These are phyloP conservation scores for Drosophila sordidula DNA, from an alignment of 2,888 invertebrate genomes.

Conservation along the genomic window DNA sequence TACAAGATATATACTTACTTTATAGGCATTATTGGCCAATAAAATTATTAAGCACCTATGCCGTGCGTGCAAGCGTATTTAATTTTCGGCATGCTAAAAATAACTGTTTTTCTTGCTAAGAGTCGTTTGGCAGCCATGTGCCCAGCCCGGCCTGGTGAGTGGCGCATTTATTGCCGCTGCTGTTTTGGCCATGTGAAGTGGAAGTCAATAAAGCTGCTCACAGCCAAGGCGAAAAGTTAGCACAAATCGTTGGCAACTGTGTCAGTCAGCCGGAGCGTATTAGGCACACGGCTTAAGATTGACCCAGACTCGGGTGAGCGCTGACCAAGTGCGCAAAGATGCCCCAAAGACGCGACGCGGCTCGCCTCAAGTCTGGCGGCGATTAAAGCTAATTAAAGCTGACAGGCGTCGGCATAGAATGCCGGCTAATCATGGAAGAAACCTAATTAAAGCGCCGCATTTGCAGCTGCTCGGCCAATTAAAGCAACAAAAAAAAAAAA, in stretches of 20 bases:
- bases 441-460: constrained; percentile 40
- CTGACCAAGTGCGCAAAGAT: constrained; percentile 29
- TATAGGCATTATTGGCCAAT: too few species aligned
- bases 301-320: constrained; percentile 49
- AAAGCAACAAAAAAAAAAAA: constrained; percentile 23
- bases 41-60: too few species aligned
- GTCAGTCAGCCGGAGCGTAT: constrained; percentile 54
- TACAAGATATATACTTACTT: too few species aligned
- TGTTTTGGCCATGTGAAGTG: constrained; percentile 30
- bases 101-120: constrained; percentile 6
- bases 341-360: constrained; percentile 4
- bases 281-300: constrained; percentile 71
- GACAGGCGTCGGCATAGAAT: constrained; percentile 57
- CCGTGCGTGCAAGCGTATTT: constrained; percentile 22
- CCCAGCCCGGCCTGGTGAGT: constrained; percentile 40
- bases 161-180: constrained; percentile 31
- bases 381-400: constrained; percentile 71
- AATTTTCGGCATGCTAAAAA: background rate
- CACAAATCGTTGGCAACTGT: constrained; percentile 46
- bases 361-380: constrained; percentile 6
- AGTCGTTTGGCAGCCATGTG: constrained; percentile 68
- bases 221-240: constrained; percentile 57
- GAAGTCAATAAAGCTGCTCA: constrained; percentile 48
- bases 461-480: constrained; percentile 43
- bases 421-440: constrained; percentile 32